These are phyloP conservation scores for Amazona guildingii DNA, from an alignment of 2,113 vertebrate genomes.

Conservation along the genomic window DNA sequence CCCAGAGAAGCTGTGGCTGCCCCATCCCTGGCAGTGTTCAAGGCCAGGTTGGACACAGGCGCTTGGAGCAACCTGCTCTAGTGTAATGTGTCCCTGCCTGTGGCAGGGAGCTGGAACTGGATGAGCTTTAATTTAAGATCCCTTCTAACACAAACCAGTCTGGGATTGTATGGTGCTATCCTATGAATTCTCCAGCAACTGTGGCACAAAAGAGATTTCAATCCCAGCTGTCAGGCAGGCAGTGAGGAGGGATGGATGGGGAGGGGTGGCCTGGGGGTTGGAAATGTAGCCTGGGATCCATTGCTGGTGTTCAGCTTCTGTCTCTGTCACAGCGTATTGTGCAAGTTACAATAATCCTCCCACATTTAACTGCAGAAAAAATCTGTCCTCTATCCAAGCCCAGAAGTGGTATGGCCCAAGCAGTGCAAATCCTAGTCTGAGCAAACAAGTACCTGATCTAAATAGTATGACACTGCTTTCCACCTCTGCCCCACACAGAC, in stretches of 20 bases:
- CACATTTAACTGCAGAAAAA: background rate
- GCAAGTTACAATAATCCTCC: background rate
- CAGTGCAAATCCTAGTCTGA: background rate
- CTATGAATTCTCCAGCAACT: background rate
- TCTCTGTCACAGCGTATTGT: background rate
- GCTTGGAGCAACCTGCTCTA: background rate
- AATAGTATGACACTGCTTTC: background rate
- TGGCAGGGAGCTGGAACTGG: background rate
- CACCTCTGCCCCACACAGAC: background rate
- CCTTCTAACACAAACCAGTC: background rate
- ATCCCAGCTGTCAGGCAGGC: background rate
- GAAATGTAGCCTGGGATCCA: background rate
- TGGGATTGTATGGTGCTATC: background rate
- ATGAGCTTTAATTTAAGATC: background rate
- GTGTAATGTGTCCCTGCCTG: background rate
- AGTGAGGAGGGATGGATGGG: background rate
- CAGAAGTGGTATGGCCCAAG: accelerated
- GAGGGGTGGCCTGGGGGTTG: background rate
- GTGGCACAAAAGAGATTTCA: accelerated
- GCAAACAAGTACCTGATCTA: background rate
- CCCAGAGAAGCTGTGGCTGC: no score
- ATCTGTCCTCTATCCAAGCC: background rate
- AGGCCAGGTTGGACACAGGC: background rate
- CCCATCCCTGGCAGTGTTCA: no score
- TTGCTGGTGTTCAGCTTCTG: background rate